Conservation (phyloP, 1,140 invertebrate species). For the Apis laboriosa region DNA sequence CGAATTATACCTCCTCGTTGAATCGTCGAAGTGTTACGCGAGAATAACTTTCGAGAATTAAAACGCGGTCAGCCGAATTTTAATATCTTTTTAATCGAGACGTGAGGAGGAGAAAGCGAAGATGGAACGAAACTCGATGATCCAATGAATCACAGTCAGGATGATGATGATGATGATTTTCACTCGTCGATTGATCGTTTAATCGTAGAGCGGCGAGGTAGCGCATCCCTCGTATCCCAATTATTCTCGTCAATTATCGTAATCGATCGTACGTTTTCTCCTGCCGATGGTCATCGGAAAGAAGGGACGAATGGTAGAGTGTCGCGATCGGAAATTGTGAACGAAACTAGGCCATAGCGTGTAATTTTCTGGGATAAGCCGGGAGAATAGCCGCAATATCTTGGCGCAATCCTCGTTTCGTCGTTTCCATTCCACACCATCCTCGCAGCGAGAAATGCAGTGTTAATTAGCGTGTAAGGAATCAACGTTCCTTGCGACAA, state of each 20-base stretch:
- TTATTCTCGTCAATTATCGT: constrained; percentile 71
- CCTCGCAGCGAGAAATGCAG: not conserved
- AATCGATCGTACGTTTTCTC: constrained; percentile 15
- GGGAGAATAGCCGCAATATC: not conserved
- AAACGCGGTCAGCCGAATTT: not conserved
- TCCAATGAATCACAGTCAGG: constrained; percentile 35
- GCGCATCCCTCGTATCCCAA: constrained; percentile 41
- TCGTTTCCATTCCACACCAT: not conserved
- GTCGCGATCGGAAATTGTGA: not conserved
- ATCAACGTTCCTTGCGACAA: not conserved
- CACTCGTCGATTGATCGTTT: constrained; percentile 72
- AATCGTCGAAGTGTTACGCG: not conserved
- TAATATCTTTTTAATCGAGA: not conserved
- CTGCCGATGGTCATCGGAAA: not conserved
- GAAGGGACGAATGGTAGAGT: not conserved
- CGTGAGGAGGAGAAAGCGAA: not conserved
- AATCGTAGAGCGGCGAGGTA: constrained; percentile 42
- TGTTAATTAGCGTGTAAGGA: constrained; percentile 19
- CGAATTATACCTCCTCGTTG: constrained; percentile 32
- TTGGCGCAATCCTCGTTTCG: constrained; percentile 3
- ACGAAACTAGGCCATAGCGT: no score
- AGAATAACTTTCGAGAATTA: not conserved
- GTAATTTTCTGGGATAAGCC: not conserved
- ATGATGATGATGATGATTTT: constrained; percentile 12
- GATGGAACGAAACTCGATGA: constrained; percentile 44